Conservation (phyloP, 1,140 invertebrate genomes). For the Drosophila pruinosa region DNA sequence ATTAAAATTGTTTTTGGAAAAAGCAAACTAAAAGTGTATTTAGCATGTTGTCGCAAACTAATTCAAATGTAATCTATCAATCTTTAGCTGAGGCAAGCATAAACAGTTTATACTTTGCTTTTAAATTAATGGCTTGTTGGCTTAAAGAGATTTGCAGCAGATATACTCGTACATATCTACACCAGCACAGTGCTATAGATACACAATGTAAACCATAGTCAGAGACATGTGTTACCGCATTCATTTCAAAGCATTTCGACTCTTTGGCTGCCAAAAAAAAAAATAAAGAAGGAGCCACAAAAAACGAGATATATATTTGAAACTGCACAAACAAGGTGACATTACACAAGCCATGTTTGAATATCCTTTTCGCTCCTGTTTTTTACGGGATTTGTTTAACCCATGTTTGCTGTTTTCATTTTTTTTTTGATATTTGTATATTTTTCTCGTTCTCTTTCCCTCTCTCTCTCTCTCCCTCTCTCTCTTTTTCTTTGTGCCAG, state of each 20-base stretch:
- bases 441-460: not conserved
- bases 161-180: not conserved
- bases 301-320: not conserved
- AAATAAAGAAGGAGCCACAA: not conserved
- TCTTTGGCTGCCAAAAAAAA: not conserved
- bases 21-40: too few species aligned
- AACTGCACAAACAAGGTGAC: constrained; percentile 11
- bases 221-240: constrained; percentile 3
- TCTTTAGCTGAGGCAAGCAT: not conserved
- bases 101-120: not conserved
- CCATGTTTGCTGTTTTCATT: constrained; percentile 8
- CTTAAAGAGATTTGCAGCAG: not conserved
- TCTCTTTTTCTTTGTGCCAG: constrained; percentile 69
- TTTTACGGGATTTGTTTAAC: constrained; percentile 9
- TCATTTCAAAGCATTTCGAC: not conserved
- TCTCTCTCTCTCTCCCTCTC: not conserved
- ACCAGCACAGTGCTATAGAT: not conserved
- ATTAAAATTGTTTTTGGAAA: not conserved
- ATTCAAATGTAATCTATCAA: too few species aligned
- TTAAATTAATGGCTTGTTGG: not conserved
- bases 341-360: constrained; percentile 16
- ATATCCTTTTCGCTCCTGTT: not conserved
- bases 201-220: not conserved
- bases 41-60: too few species aligned
- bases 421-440: not conserved